These are phyloP conservation scores for Spea bombifrons DNA, from an alignment of 2,113 vertebrate genomes.

Conservation along the genomic window DNA sequence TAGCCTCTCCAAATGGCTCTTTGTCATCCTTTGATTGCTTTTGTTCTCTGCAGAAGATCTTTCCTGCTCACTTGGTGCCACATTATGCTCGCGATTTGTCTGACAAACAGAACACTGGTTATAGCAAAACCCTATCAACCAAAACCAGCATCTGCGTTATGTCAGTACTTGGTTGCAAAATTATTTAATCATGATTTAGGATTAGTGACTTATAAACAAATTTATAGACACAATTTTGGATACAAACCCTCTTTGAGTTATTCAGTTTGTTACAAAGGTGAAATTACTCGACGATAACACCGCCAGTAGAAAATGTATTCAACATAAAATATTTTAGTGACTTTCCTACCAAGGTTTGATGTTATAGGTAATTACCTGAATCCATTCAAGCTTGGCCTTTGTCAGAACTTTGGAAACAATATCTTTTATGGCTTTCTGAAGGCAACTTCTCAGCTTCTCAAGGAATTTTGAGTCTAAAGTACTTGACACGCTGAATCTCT, in stretches of 20 bases:
- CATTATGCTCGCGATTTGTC: neutral
- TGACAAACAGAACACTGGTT: neutral
- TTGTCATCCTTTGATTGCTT: neutral
- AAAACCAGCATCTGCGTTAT: no score
- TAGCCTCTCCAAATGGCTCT: neutral
- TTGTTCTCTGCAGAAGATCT: neutral
- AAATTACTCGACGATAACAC: no score
- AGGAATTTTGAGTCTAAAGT: conserved; percentile 50
- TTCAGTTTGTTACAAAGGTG: no score
- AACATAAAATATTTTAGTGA: no score
- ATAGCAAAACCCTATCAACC: no score
- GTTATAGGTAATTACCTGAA: conserved; percentile 67
- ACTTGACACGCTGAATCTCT: conserved; percentile 42
- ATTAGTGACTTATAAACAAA: no score
- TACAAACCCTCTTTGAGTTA: no score
- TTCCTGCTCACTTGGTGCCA: neutral
- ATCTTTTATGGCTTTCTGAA: conserved; percentile 66
- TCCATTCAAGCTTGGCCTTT: conserved; percentile 66
- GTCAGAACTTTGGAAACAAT: conserved; percentile 58
- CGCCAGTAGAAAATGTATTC: no score
- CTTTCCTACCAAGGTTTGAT: no score
- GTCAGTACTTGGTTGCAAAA: no score
- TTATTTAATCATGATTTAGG: no score
- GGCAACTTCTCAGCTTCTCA: conserved; percentile 62
- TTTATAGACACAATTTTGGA: no score